Base-by-base conservation (phyloP, 2,797 vertebrate genomes). In the Glyptemys insculpta region DNA sequence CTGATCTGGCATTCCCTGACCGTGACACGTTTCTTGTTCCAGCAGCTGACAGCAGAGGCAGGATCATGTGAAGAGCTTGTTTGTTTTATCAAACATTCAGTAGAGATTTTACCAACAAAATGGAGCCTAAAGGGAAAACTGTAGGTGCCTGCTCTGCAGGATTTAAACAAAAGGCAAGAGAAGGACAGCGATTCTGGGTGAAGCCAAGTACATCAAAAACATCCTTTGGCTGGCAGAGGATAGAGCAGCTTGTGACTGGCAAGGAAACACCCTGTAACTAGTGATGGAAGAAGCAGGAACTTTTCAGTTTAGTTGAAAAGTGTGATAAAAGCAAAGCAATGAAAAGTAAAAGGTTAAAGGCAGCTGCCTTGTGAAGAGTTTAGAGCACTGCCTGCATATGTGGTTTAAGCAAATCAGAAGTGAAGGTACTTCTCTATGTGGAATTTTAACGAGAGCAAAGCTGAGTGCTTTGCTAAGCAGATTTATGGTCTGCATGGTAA, bases 351-450 rank as follows among this genome's bases (percentile, higher is more conserved):
- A 95, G 54, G 90, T 96, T 95, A 95, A 96, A 88, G 81, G 74
- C 57, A 92, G 14, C 21, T 88, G 88, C 41, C 92, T 96, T 94
- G 10, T 95, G 94, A 97, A 94, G 79, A 89, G 34, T 89, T 96
- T 93, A 94, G 86, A 79, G 68, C 87, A 83, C 81, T 96, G 85
- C 34, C 50, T 94, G 84, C 79, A 83, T 86, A 44, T 86, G 62
- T 93, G 76, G 52, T 93, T 97, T 97, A 96, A 95, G 91, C 72
- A 96, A 97, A 96, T 90, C 85, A 93, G 94, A 96, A 96, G 88
- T 0, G 10, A 96, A 97, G 88, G 90, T 93, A 54, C 83, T 95
- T 95, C 74, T 49, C 87, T 96, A 96, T 89, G 94, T 88, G 82
- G 79, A 97, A 96, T 95, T 79, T 57, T 96, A 96, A 95, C 91